These are phyloP conservation scores for Amphimallon solstitiale DNA, from an alignment of 2,888 invertebrate genomes.

Conservation along the genomic window DNA sequence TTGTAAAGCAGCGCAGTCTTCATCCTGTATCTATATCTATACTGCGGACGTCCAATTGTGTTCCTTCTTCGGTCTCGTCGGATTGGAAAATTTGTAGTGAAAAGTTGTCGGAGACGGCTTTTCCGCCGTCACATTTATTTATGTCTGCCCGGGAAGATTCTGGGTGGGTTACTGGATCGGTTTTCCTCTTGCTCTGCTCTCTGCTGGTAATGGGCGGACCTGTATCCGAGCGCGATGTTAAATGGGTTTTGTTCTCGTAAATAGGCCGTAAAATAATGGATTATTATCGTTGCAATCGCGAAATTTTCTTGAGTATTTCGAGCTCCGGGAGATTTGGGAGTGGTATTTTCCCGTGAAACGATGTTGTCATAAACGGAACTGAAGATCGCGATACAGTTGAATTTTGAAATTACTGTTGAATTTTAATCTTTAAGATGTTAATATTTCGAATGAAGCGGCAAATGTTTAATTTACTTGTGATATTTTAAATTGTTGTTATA, in stretches of 20 bases:
- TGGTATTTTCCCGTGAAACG: conserved; percentile 4
- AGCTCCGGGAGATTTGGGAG: not conserved
- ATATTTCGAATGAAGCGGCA: too few species aligned
- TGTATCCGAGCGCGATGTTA: not conserved
- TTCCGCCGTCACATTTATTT: conserved; percentile 17
- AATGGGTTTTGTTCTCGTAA: conserved; percentile 10
- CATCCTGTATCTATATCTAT: not conserved
- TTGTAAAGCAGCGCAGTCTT: conserved; percentile 6
- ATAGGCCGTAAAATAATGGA: conserved; percentile 32
- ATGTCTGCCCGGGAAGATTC: not conserved
- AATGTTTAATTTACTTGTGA: too few species aligned
- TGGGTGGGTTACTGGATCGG: not conserved
- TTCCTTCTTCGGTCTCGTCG: not conserved
- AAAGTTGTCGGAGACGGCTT: conserved; percentile 9
- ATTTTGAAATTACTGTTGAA: too few species aligned
- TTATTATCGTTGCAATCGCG: conserved; percentile 17
- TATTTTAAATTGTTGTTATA: too few species aligned
- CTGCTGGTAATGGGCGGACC: not conserved
- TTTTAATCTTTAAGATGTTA: too few species aligned
- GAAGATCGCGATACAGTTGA: too few species aligned
- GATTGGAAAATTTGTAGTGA: conserved; percentile 29
- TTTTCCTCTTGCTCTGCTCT: not conserved
- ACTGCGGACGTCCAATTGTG: conserved; percentile 15
- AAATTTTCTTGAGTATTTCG: conserved; percentile 18
- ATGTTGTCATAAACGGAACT: not conserved